Conservation (phyloP, 1,140 invertebrate genomes). For the Papilio machaon region DNA sequence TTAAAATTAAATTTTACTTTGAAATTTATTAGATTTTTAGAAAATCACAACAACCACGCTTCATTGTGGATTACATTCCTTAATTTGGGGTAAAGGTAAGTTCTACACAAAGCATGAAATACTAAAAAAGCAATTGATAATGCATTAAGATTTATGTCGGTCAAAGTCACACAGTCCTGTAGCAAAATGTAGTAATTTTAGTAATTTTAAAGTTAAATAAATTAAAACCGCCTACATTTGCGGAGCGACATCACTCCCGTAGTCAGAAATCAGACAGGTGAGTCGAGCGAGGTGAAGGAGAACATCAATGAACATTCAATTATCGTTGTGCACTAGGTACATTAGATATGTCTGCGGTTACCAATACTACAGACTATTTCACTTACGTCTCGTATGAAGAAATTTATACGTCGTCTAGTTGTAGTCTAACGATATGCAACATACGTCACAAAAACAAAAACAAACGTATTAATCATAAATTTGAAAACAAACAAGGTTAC, state of each 20-base stretch:
- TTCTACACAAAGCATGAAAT: background rate
- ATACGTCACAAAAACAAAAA: background rate
- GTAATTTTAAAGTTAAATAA: background rate
- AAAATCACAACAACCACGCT: too few species aligned
- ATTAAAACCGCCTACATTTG: background rate
- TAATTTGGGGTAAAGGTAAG: background rate
- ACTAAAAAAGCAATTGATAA: too few species aligned
- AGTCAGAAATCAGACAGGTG: background rate
- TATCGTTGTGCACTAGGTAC: background rate
- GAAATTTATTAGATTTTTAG: too few species aligned
- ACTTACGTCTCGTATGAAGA: background rate
- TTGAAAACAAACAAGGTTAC: too few species aligned
- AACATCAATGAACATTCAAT: constrained; percentile 16
- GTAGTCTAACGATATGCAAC: background rate
- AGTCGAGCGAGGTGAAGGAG: background rate
- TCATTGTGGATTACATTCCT: background rate
- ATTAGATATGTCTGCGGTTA: constrained; percentile 5
- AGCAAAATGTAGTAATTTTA: too few species aligned
- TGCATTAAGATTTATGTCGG: background rate
- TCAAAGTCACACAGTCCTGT: background rate
- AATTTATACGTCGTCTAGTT: background rate
- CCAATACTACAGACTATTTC: background rate
- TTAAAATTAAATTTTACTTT: background rate
- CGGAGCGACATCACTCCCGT: background rate
- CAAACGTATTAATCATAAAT: background rate